Percentiles rank a stretch among this genome's conserved stretches.
Conservation (phyloP, 2,113 vertebrate species). For the Datnioides undecimradiatus region DNA sequence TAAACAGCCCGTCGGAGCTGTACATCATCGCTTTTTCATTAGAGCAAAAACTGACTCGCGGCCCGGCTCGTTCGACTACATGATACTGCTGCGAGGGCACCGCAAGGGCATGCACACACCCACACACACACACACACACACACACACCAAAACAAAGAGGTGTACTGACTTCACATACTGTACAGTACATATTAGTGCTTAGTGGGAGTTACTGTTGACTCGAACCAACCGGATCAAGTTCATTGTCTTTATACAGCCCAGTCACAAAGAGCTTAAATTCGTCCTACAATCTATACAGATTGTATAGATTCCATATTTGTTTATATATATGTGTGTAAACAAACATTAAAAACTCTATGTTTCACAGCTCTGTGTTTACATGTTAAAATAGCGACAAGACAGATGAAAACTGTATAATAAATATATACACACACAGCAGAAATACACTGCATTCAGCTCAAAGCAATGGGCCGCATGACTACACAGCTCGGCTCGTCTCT, state of each 20-base stretch:
- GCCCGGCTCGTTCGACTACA: conserved; percentile 22
- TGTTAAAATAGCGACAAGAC: too few relatives aligned
- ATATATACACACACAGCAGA: too few relatives aligned
- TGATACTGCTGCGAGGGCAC: conserved; percentile 49
- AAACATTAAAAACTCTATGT: too few relatives aligned
- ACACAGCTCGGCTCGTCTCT: too few relatives aligned
- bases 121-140: conserved; percentile 6
- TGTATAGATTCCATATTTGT: too few relatives aligned
- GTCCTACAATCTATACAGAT: too few relatives aligned
- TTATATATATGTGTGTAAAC: too few relatives aligned
- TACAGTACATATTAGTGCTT: not conserved
- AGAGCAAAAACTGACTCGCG: conserved; percentile 32
- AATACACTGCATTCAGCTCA: too few relatives aligned
- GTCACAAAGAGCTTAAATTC: too few relatives aligned
- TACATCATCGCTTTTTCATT: conserved; percentile 72
- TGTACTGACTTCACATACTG: not conserved
- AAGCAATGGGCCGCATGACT: too few relatives aligned
- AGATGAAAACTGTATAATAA: too few relatives aligned
- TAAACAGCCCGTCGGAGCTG: conserved; percentile 41
- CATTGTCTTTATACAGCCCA: not conserved
- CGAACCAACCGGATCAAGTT: not conserved
- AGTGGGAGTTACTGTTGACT: not conserved
- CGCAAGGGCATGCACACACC: conserved; percentile 54
- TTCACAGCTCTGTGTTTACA: too few relatives aligned
- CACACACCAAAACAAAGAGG: not conserved